Evolutionary conservation across 2,888 invertebrate species (phyloP).

Genomic region (Gymnoscelis rufifasciata): DNA sequence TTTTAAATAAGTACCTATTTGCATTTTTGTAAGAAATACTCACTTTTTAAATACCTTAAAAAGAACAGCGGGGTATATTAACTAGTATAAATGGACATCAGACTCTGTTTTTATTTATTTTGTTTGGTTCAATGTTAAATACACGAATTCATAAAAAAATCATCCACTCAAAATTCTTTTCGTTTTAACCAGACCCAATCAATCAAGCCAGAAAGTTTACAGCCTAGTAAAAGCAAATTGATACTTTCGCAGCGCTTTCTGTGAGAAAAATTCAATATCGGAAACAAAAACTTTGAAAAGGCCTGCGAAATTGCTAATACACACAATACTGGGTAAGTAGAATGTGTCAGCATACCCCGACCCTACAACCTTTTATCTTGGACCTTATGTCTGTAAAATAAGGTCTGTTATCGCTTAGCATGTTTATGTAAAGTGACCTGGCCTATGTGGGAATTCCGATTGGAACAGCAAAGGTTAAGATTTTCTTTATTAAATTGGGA

Average conservation of each 20-base stretch:
- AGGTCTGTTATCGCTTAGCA: slow-evolving; percentile 21
- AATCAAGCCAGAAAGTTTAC: slow-evolving; percentile 19
- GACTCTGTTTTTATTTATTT: too few species aligned
- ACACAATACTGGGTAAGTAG: slow-evolving; percentile 42
- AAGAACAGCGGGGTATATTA: too few species aligned
- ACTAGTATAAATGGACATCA: too few species aligned
- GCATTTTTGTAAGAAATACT: too few species aligned
- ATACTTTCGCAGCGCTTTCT: slow-evolving; percentile 4
- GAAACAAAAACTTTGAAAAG: slow-evolving; percentile 25
- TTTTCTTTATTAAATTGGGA: slow-evolving; percentile 40
- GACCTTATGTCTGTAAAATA: slow-evolving; percentile 24
- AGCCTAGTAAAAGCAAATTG: slow-evolving; percentile 7
- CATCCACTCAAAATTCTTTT: slow-evolving; percentile 4
- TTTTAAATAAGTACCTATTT: too few species aligned
- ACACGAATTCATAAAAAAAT: too few species aligned
- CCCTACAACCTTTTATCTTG: slow-evolving; percentile 21
- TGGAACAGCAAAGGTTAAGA: slow-evolving; percentile 29
- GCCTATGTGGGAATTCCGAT: slow-evolving; percentile 39
- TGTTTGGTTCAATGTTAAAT: too few species aligned
- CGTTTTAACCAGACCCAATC: slow-evolving; percentile 24
- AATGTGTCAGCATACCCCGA: slow-evolving; percentile 50
- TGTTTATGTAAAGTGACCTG: slow-evolving; percentile 29
- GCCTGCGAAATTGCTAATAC: slow-evolving; percentile 40
- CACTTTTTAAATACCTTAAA: too few species aligned
- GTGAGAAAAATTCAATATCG: slow-evolving; percentile 26